Percentiles rank a stretch among this genome's conserved stretches.
These are phyloP conservation scores for Agrotis ipsilon DNA, from an alignment of 2,888 invertebrate species.

Conservation along the genomic window DNA sequence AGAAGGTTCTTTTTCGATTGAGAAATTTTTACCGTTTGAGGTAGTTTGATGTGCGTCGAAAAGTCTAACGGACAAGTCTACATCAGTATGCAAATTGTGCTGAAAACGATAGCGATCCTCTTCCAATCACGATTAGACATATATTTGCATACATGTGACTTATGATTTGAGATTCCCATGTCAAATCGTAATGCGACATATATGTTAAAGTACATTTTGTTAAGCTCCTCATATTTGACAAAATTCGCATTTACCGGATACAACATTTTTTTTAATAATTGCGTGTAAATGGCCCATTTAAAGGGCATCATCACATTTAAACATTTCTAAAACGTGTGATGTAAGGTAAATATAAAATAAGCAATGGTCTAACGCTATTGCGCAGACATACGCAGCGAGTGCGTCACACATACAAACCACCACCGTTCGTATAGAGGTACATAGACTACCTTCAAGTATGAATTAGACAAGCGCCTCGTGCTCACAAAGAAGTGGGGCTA, in stretches of 20 bases:
- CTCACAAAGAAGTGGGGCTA: too few species aligned
- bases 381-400: conserved; percentile 60
- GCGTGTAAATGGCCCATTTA: conserved; percentile 30
- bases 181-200: conserved; percentile 25
- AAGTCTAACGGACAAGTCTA: conserved; percentile 38
- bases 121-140: conserved; percentile 23
- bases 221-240: conserved; percentile 15
- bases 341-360: conserved; percentile 61
- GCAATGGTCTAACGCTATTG: conserved; percentile 54
- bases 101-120: conserved; percentile 17
- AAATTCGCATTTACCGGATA: neutral
- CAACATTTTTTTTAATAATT: conserved; percentile 17
- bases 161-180: conserved; percentile 8
- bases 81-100: conserved; percentile 45
- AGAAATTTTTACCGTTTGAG: too few species aligned
- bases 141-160: conserved; percentile 7
- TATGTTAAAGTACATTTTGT: conserved; percentile 20
- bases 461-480: conserved; percentile 17
- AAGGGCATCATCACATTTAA: conserved; percentile 34
- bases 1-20: too few species aligned
- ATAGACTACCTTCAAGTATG: conserved; percentile 41
- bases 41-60: neutral
- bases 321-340: conserved; percentile 55
- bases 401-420: conserved; percentile 68
- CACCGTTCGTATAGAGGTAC: conserved; percentile 60